phyloP scores from a whole-genome alignment of 2,888 invertebrate genomes.

The Didymodactylos carnosus region DNA sequence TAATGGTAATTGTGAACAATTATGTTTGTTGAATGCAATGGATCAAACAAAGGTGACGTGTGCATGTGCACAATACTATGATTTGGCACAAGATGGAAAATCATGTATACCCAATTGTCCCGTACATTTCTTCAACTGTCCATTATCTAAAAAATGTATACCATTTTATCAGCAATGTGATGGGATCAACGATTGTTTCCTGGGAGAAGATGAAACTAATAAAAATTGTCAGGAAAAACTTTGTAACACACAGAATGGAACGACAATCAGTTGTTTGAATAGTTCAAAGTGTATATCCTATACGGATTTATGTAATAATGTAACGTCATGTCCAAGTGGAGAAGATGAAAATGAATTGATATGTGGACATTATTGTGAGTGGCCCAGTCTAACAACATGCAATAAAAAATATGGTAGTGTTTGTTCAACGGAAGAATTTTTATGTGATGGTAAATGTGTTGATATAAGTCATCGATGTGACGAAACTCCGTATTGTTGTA shows the following conservation, averaged over 20 bases:
- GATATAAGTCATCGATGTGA: background rate
- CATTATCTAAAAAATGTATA: background rate
- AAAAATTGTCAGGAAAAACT: no score
- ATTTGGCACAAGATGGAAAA: background rate
- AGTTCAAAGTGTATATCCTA: background rate
- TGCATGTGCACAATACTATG: background rate
- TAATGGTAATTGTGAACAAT: background rate
- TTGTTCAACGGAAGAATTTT: background rate
- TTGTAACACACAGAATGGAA: no score
- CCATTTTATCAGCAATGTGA: background rate
- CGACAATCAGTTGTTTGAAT: background rate
- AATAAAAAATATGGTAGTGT: background rate
- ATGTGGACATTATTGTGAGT: background rate
- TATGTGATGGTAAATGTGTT: background rate
- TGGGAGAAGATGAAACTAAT: background rate
- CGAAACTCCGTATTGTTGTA: background rate
- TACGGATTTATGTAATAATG: background rate
- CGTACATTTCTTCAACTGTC: background rate
- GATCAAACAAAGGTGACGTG: background rate
- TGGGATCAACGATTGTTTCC: background rate
- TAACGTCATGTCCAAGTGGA: background rate
- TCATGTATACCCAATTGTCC: background rate
- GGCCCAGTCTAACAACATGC: background rate
- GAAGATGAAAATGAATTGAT: background rate
- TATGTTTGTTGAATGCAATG: background rate